Evolutionary conservation across 2,888 invertebrate genomes (phyloP).

Genomic region (Campoplex capitator): DNA sequence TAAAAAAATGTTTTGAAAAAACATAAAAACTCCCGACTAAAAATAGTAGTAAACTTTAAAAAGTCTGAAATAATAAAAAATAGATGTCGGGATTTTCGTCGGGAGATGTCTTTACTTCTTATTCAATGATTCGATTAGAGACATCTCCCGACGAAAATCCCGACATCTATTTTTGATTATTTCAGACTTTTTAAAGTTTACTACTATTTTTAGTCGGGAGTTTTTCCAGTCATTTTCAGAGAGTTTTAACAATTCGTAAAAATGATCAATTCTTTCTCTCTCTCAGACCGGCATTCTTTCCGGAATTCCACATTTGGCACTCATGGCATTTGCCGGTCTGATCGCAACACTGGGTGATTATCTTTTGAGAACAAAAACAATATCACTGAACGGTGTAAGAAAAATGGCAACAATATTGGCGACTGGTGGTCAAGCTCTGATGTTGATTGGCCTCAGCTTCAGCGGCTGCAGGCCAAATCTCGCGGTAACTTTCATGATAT

Average conservation of each 20-base stretch:
- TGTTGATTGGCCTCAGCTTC: slow-evolving; percentile 87
- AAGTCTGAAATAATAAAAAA: too few species aligned
- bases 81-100: too few species aligned
- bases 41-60: too few species aligned
- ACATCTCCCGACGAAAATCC: too few species aligned
- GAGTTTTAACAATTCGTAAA: neutral
- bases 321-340: slow-evolving; percentile 87
- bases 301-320: slow-evolving; percentile 87
- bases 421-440: slow-evolving; percentile 87
- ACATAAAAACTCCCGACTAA: too few species aligned
- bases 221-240: neutral
- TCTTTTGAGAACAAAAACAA: slow-evolving; percentile 86
- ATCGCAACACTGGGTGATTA: slow-evolving; percentile 87
- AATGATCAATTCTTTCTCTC: slow-evolving; percentile 33
- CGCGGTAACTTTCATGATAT: slow-evolving; percentile 87
- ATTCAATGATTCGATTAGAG: too few species aligned
- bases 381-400: slow-evolving; percentile 88
- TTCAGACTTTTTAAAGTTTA: too few species aligned
- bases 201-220: too few species aligned
- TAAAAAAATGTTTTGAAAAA: too few species aligned
- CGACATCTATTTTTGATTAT: too few species aligned
- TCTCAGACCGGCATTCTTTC: slow-evolving; percentile 87
- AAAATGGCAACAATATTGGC: slow-evolving; percentile 88
- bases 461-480: slow-evolving; percentile 87
- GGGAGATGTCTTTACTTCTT: too few species aligned